Conservation (phyloP, 1,140 invertebrate species). For the Hycleus phaleratus region DNA sequence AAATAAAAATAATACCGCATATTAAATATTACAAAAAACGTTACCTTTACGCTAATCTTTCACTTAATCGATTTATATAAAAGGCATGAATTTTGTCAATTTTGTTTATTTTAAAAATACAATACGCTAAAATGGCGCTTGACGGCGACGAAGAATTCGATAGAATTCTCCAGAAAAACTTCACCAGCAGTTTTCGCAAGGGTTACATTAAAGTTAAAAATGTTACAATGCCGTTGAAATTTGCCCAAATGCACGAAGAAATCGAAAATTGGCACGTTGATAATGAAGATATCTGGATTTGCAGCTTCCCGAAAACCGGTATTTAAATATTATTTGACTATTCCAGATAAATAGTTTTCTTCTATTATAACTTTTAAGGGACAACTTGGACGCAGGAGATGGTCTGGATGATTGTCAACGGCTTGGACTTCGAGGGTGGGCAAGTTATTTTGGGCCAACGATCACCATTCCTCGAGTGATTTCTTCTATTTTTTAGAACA, state of each 20-base stretch:
- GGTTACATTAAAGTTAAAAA: conserved; percentile 24
- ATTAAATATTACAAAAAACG: too few relatives aligned
- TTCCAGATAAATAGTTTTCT: conserved; percentile 6
- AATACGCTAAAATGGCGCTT: too few relatives aligned
- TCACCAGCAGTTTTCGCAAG: conserved; percentile 23
- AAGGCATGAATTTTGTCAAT: too few relatives aligned
- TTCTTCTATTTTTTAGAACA: not conserved
- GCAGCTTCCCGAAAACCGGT: conserved; percentile 30
- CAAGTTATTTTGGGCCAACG: conserved; percentile 34
- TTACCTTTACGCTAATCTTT: too few relatives aligned
- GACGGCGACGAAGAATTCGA: conserved; percentile 11
- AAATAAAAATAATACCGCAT: too few relatives aligned
- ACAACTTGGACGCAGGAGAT: conserved; percentile 56
- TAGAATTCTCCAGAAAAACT: conserved; percentile 22
- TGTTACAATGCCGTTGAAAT: conserved; percentile 25
- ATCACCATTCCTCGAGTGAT: conserved; percentile 44
- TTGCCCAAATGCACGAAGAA: conserved; percentile 21
- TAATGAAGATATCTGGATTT: conserved; percentile 17
- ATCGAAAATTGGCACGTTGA: conserved; percentile 26
- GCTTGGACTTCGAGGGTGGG: conserved; percentile 46
- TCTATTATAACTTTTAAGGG: conserved; percentile 27
- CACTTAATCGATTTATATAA: too few relatives aligned
- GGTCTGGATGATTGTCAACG: conserved; percentile 48
- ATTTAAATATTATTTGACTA: not conserved
- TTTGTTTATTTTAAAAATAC: too few relatives aligned